Evolutionary conservation across 2,113 vertebrate species (phyloP).

Genomic region (Pantherophis guttatus): DNA sequence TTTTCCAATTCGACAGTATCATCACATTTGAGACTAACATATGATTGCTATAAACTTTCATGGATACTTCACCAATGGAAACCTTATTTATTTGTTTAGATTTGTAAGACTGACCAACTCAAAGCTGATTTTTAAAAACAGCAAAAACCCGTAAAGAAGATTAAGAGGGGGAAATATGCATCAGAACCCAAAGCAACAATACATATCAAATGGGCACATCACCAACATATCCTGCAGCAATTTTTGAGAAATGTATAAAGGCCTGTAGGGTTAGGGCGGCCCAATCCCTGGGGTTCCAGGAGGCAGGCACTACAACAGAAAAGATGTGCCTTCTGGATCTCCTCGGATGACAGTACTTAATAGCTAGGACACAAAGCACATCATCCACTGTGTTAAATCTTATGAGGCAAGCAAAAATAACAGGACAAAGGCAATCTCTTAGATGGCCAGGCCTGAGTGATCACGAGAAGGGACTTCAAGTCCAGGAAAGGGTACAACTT

Average conservation of each 20-base stretch:
- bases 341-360: background rate
- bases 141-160: background rate
- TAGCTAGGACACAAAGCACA: background rate
- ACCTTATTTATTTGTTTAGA: background rate
- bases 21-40: background rate
- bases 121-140: background rate
- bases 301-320: background rate
- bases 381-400: background rate
- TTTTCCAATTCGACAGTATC: background rate
- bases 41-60: background rate
- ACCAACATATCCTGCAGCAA: background rate
- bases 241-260: background rate
- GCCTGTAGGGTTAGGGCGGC: background rate
- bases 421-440: background rate
- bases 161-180: background rate
- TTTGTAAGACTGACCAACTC: background rate
- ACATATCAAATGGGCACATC: background rate
- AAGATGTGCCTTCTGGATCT: background rate
- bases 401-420: background rate
- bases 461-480: background rate
- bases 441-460: background rate
- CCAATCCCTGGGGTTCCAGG: background rate
- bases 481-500: background rate
- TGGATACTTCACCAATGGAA: background rate
- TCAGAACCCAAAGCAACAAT: background rate